Evolutionary conservation across 2,113 vertebrate species (phyloP), one percentile per base, ranked within the genome.

Genomic region (Pelecanus crispus): DNA sequence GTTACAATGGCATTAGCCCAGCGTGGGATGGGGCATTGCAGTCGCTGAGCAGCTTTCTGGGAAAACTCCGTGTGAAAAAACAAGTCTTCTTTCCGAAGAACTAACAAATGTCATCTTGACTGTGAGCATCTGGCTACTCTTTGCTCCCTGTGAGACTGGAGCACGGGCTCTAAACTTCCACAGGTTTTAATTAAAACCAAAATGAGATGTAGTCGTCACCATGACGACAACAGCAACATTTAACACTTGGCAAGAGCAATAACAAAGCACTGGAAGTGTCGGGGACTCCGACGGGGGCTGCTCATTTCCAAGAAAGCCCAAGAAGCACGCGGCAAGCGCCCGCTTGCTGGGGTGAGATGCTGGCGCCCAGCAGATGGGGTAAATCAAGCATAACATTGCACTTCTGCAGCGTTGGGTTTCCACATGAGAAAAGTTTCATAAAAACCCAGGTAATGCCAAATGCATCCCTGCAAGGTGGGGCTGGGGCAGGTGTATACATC

Each of bases 101-200:
- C 55, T 52, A 53, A 73, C 86, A 81, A 50, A 78, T 56, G 50
- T 86, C 40, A 38, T 24, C 29, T 13, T 63, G 63, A 47, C 58
- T 58, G 44, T 2, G 25, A 81, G 72, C 90, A 94, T 91, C 88
- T 88, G 92, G 80, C 61, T 71, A 0, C 49, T 34, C 61, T 52
- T 20, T 11, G 40, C 77, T 93, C 86, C 78, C 77, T 44, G 44
- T 0, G 11, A 92, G 90, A 65, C 65, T 47, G 4, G 15, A 81
- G 77, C 68, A 28, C 0, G 1, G 58, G 28, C 80, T 88, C 65
- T 87, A 59, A 74, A 83, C 65, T 56, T 42, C 52, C 7, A 2
- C 47, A 26, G 31, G 8, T 28, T 92, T 95, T 95, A 90, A 97
- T 96, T 95, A 96, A 95, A 79, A 79, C 13, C 61, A 31, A 94